These are phyloP conservation scores for Laothoe populi DNA, from an alignment of 2,888 invertebrate genomes.

Conservation along the genomic window DNA sequence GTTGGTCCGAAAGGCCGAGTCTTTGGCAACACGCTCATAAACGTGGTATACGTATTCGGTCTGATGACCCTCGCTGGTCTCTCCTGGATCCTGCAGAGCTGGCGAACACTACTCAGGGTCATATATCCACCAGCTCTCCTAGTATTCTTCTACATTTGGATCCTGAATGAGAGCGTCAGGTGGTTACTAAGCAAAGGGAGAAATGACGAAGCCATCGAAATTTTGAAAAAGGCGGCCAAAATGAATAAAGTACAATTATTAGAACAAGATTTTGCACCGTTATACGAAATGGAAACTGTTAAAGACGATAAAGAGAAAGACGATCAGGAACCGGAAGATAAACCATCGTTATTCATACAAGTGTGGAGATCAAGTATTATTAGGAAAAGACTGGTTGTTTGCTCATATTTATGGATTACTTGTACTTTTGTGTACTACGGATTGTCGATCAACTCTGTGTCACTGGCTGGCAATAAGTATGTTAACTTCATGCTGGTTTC, in stretches of 20 bases:
- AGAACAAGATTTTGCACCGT: constrained; percentile 67
- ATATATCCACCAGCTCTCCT: constrained; percentile 89
- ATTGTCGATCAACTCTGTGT: constrained; percentile 90
- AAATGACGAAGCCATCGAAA: constrained; percentile 86
- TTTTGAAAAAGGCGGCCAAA: constrained; percentile 87
- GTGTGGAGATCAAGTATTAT: constrained; percentile 84
- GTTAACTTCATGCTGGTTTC: constrained; percentile 89
- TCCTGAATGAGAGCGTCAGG: constrained; percentile 89
- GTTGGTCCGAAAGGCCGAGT: constrained; percentile 91
- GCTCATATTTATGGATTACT: constrained; percentile 91
- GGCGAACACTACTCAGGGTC: constrained; percentile 88
- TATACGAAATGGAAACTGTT: constrained; percentile 58
- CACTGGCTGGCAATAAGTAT: constrained; percentile 90
- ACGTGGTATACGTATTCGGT: constrained; percentile 89
- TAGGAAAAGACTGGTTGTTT: constrained; percentile 84
- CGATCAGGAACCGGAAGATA: constrained; percentile 39
- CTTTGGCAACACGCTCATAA: constrained; percentile 89
- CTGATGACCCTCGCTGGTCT: constrained; percentile 87
- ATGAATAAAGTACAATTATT: constrained; percentile 84
- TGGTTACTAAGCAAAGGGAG: constrained; percentile 90
- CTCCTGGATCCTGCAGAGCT: constrained; percentile 88
- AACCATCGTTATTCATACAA: constrained; percentile 61
- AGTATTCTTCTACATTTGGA: constrained; percentile 88
- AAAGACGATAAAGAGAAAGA: constrained; percentile 39
- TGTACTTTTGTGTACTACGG: constrained; percentile 93